Percentiles rank a stretch among this genome's conserved stretches.
Conservation (phyloP, 2,797 vertebrate genomes). For the Pipistrellus pipistrellus region DNA sequence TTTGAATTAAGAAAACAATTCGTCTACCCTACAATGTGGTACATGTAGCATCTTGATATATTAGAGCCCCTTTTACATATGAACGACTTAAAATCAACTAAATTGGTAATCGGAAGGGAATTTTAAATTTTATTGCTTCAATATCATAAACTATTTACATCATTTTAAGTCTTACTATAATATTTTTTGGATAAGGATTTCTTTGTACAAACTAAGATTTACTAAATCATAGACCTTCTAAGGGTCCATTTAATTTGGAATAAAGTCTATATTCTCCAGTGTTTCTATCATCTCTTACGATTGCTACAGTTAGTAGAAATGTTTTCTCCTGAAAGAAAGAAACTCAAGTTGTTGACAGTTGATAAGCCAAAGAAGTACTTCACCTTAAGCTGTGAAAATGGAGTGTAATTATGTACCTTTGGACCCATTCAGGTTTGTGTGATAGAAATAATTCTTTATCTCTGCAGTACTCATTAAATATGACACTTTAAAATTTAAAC, state of each 20-base stretch:
- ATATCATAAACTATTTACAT: conserved; percentile 4
- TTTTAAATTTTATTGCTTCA: conserved; percentile 34
- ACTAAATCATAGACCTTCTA: background rate
- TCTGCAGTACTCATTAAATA: background rate
- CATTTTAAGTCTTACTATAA: background rate
- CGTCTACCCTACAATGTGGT: background rate
- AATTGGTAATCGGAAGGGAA: background rate
- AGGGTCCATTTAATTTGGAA: conserved; percentile 5
- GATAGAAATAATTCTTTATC: conserved; percentile 5
- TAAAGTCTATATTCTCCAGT: background rate
- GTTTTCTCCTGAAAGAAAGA: conserved; percentile 32
- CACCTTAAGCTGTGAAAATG: background rate
- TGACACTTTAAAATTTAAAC: conserved; percentile 11
- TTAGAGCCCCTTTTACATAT: conserved; percentile 7
- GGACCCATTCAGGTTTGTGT: background rate
- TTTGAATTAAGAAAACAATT: background rate
- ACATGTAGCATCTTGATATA: background rate
- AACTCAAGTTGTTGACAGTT: conserved; percentile 1
- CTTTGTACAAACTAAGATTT: conserved; percentile 11
- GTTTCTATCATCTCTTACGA: background rate
- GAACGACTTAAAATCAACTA: background rate
- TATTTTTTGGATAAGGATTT: background rate
- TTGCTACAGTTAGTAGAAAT: background rate
- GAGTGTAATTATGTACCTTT: background rate
- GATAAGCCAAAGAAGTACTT: background rate